Base-by-base conservation (phyloP, 2,113 vertebrate species). In the Aramus guarauna region DNA sequence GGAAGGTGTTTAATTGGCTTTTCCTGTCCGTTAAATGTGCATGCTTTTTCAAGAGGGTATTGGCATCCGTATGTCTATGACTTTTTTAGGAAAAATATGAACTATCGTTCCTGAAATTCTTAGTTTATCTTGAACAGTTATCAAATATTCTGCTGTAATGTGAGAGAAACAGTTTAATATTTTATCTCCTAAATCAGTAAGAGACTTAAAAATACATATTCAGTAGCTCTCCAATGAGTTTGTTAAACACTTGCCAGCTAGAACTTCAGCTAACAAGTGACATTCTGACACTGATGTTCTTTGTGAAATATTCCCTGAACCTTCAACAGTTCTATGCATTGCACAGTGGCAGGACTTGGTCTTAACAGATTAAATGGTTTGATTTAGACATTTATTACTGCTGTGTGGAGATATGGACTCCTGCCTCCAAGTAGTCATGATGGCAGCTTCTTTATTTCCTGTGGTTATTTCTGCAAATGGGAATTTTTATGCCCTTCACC, bases 71-170 rank as follows among this genome's bases (percentile, higher is more conserved):
- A 53, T 75, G 30, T 41, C 81, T 96, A 23, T 88, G 50, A 41
- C 23, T 74, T 85, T 53, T 58, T 87, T 71, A 78, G 32, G 55
- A 94, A 56, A 91, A 84, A 75, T 29, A 81, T 84, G 74, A 83
- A n/a, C 16, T 85, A 59, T 58, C 29, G 23, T 69, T 94, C 50
- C 24, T 73, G 63, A 95, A 63, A 66, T 73, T 60, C 85, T 87
- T 50, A 90, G 58, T 90, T 87, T 90, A 19, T 94, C 87, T 90
- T 94, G 85, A 90, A 32, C 34, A 93, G 37, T 73, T 92, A 73
- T 24, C 59, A 94, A 91, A 53, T n/a, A 48, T 78, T 34, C 52
- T 87, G 66, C 81, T 95, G 56, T 90, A 77, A 92, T 58, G 45
- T 73, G 47, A 92, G 39, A 73, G 22, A 82, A 91, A 37, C 29